Evolutionary conservation across 2,113 vertebrate genomes (phyloP).

Genomic region (Rhadina sibilatrix): DNA sequence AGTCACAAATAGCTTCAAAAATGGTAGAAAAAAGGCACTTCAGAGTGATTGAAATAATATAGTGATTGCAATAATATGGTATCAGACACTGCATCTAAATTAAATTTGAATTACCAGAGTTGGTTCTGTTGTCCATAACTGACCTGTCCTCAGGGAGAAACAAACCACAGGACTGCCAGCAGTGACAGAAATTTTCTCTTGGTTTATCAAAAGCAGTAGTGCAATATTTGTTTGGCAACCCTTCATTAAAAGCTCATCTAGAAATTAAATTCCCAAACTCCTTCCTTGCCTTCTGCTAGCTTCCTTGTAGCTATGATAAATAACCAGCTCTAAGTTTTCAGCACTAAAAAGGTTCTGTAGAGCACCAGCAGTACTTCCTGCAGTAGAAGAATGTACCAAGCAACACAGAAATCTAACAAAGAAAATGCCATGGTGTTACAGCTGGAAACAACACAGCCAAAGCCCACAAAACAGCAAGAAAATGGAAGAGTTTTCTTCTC

Average conservation of each 20-base stretch:
- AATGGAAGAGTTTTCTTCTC: background rate
- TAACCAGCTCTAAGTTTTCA: background rate
- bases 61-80: background rate
- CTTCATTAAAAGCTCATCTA: background rate
- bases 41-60: background rate
- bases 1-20: background rate
- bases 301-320: background rate
- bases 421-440: background rate
- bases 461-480: background rate
- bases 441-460: background rate
- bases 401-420: background rate
- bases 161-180: background rate
- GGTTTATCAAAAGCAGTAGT: background rate
- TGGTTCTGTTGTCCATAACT: background rate
- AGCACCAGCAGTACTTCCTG: background rate
- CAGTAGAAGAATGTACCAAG: background rate
- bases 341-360: background rate
- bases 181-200: background rate
- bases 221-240: background rate
- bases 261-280: background rate
- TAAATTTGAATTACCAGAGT: background rate
- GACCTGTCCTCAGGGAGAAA: background rate
- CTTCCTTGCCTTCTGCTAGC: background rate
- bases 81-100: background rate
- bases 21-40: background rate